Percentiles rank a stretch among this genome's conserved stretches.
Evolutionary conservation across 2,113 vertebrate species (phyloP).

Genomic region (Dasypus novemcinctus): DNA sequence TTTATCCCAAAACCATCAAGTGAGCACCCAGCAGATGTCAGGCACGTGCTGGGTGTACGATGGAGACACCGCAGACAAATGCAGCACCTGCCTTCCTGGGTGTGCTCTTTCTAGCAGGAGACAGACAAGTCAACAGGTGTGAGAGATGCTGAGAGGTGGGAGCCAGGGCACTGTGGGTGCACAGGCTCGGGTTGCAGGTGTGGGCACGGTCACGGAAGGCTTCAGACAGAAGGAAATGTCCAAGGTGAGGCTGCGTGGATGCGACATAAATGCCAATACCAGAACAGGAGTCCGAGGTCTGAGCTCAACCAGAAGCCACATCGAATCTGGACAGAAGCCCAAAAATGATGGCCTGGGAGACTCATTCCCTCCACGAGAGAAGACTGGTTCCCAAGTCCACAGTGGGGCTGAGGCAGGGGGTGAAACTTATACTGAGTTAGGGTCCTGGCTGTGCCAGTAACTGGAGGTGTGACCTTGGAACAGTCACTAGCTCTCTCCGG

Average conservation of each 20-base stretch:
- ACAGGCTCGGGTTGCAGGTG: background rate
- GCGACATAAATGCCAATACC: too few relatives aligned
- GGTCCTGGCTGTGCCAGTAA: background rate
- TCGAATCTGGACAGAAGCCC: background rate
- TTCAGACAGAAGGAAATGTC: background rate
- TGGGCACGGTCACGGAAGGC: background rate
- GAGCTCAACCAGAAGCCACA: background rate
- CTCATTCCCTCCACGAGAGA: background rate
- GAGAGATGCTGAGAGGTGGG: background rate
- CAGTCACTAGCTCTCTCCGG: background rate
- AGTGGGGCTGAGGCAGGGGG: background rate
- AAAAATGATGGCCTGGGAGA: background rate
- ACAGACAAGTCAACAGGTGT: background rate
- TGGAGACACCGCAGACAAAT: background rate
- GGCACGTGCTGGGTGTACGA: background rate
- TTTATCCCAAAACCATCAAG: background rate
- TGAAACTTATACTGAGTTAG: background rate
- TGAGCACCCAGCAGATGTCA: background rate
- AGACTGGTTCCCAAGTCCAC: background rate
- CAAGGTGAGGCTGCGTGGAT: background rate
- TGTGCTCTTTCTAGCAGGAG: background rate
- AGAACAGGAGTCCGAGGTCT: background rate
- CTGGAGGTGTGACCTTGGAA: background rate
- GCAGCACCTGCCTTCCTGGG: background rate
- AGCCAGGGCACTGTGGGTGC: too few relatives aligned